Percentiles rank a stretch among this genome's conserved stretches.
Conservation (phyloP, 2,888 invertebrate species). For the Aleiodes testaceus region DNA sequence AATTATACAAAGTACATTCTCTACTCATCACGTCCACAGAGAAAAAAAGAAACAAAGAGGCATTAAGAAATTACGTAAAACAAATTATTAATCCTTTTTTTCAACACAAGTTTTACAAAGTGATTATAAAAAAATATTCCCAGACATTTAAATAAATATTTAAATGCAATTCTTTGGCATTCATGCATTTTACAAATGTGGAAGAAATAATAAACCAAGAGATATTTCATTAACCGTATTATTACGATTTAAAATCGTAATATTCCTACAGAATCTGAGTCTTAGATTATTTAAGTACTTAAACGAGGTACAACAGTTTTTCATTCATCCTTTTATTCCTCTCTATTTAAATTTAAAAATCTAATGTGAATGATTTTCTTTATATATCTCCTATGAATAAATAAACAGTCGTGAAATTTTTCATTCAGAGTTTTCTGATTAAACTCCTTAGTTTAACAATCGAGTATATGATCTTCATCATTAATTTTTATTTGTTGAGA, state of each 20-base stretch:
- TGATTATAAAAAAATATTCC: slow-evolving; percentile 53
- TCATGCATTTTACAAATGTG: slow-evolving; percentile 55
- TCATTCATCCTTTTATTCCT: slow-evolving; percentile 37
- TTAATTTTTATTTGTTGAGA: background rate
- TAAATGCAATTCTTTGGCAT: slow-evolving; percentile 71
- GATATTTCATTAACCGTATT: slow-evolving; percentile 16
- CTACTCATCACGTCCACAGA: slow-evolving; percentile 26
- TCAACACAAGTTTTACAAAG: slow-evolving; percentile 50
- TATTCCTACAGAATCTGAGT: slow-evolving; percentile 3
- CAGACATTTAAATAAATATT: slow-evolving; percentile 53
- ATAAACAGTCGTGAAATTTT: slow-evolving; percentile 3
- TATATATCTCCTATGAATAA: background rate
- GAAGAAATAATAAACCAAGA: background rate
- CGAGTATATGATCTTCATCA: slow-evolving; percentile 1
- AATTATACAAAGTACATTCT: background rate
- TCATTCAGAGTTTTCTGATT: slow-evolving; percentile 19
- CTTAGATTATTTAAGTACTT: slow-evolving; percentile 43
- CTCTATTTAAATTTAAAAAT: slow-evolving; percentile 42
- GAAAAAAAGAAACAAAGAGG: background rate
- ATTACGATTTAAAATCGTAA: slow-evolving; percentile 24
- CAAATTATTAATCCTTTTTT: slow-evolving; percentile 9
- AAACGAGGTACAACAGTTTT: slow-evolving; percentile 46
- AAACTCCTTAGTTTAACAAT: slow-evolving; percentile 30
- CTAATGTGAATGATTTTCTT: slow-evolving; percentile 18
- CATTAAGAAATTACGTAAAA: slow-evolving; percentile 35